Evolutionary conservation across 2,797 vertebrate genomes (phyloP).

Genomic region (Tympanoctomys barrerae): DNA sequence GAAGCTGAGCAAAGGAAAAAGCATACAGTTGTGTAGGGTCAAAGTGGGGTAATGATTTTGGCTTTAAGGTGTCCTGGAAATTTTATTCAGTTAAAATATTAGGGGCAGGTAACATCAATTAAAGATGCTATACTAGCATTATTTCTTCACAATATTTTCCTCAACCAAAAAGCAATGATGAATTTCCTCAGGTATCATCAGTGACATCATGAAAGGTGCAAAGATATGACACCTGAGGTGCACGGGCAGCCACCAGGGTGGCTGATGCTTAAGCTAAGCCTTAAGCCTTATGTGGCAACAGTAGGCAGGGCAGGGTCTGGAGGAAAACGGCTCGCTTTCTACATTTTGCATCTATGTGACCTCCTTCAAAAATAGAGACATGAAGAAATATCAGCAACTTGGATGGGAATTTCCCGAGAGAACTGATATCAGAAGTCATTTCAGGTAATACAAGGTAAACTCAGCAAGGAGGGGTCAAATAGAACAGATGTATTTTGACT

Average conservation of each 20-base stretch:
- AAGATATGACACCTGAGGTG: background rate
- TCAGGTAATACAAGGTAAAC: conserved; percentile 44
- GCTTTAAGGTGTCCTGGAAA: background rate
- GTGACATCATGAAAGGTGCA: background rate
- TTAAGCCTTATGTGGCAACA: background rate
- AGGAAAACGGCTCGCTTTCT: conserved; percentile 45
- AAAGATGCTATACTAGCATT: background rate
- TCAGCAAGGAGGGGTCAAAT: conserved; percentile 31
- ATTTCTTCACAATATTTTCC: background rate
- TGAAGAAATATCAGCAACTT: conserved; percentile 45
- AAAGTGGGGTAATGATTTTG: background rate
- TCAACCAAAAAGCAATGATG: background rate
- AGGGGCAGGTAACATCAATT: background rate
- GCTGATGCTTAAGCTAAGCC: too few species aligned
- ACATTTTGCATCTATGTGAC: conserved; percentile 4
- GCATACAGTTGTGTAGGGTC: background rate
- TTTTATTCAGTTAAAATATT: background rate
- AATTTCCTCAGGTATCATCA: background rate
- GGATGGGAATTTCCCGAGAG: conserved; percentile 1
- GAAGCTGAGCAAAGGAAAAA: background rate
- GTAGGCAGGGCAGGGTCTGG: background rate
- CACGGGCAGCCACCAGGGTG: background rate
- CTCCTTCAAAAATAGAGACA: conserved; percentile 16
- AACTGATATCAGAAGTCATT: background rate
- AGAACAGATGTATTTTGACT: conserved; percentile 44